Evolutionary conservation across 2,888 invertebrate genomes (phyloP).

Genomic region (Drosophila emarginata): DNA sequence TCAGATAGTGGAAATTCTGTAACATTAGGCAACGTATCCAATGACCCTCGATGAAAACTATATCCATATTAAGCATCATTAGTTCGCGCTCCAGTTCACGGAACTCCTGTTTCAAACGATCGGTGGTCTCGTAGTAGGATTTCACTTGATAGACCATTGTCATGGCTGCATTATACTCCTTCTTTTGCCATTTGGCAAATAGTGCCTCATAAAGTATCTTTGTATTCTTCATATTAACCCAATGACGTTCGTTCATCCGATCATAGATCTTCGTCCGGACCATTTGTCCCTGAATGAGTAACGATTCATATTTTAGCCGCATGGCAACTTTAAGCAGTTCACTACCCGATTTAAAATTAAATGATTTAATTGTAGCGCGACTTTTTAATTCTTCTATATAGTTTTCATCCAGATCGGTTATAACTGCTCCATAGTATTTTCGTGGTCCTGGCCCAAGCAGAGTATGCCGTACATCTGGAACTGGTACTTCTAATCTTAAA

Average conservation of each 20-base stretch:
- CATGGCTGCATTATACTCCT: conserved; percentile 79
- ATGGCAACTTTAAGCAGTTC: conserved; percentile 75
- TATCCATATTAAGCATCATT: conserved; percentile 80
- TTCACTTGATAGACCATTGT: conserved; percentile 77
- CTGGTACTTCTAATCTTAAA: conserved; percentile 76
- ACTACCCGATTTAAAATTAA: conserved; percentile 76
- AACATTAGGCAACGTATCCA: conserved; percentile 80
- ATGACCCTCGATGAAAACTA: conserved; percentile 80
- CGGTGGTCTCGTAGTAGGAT: conserved; percentile 78
- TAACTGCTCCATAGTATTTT: conserved; percentile 72
- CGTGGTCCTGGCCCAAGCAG: conserved; percentile 64
- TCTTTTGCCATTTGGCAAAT: conserved; percentile 81
- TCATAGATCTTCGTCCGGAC: conserved; percentile 79
- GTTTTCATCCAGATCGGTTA: conserved; percentile 81
- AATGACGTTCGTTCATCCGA: conserved; percentile 75
- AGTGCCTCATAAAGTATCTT: conserved; percentile 72
- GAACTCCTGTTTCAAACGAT: conserved; percentile 67
- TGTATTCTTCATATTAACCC: conserved; percentile 70
- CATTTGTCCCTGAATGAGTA: conserved; percentile 80
- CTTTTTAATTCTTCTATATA: conserved; percentile 80
- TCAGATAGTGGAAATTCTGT: conserved; percentile 81
- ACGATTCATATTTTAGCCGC: conserved; percentile 79
- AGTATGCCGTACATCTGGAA: conserved; percentile 65
- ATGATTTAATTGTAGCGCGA: conserved; percentile 72
- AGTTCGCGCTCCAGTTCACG: conserved; percentile 67